Conservation (phyloP, 2,113 vertebrate species). For the Uria lomvia region DNA sequence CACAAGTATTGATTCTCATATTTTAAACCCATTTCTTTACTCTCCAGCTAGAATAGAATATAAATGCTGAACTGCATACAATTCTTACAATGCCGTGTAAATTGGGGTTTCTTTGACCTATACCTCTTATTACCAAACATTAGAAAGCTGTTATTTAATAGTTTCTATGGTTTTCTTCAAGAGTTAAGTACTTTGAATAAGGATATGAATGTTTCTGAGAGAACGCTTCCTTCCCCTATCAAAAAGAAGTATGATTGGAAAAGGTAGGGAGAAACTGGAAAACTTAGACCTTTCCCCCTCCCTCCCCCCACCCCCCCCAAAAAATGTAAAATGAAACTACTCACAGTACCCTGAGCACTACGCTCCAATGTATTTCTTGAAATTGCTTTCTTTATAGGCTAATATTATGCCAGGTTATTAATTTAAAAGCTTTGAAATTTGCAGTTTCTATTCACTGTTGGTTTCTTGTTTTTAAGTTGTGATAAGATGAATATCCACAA, state of each 20-base stretch:
- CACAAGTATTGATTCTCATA: neutral
- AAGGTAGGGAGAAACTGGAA: neutral
- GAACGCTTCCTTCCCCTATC: neutral
- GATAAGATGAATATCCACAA: neutral
- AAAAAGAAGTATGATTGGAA: neutral
- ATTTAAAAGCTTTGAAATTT: neutral
- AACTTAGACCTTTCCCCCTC: neutral
- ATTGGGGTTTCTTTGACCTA: neutral
- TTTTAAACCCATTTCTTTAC: neutral
- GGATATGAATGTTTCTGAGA: neutral
- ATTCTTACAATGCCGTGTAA: neutral
- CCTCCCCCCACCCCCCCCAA: too few relatives aligned
- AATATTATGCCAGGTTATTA: neutral
- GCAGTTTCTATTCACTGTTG: neutral
- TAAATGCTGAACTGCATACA: neutral
- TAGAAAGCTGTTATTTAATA: neutral
- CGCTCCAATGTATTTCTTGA: neutral
- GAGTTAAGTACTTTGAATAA: neutral
- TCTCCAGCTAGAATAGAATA: neutral
- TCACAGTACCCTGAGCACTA: neutral
- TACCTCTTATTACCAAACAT: neutral
- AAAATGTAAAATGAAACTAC: neutral
- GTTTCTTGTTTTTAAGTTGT: neutral
- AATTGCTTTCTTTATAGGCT: neutral
- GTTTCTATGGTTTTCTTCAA: neutral